phyloP scores from a whole-genome alignment of 2,888 invertebrate species.

The Chelonus formosanus region DNA sequence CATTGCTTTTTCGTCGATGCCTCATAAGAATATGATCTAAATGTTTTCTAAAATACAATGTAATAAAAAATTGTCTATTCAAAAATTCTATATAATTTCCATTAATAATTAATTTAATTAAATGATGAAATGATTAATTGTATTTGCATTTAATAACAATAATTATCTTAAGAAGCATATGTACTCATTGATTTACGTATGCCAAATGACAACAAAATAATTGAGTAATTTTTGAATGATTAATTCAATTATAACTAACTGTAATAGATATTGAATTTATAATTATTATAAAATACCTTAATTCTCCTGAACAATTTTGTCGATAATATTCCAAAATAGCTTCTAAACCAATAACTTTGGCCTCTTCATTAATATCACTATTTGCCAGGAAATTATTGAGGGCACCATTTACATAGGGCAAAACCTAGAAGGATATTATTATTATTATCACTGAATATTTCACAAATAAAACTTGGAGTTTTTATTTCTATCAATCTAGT shows the following conservation, averaged over 20 bases:
- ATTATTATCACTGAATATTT: no score
- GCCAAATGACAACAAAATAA: no score
- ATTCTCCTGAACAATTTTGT: conserved; percentile 48
- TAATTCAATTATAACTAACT: neutral
- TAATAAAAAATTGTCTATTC: neutral
- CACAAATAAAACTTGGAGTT: no score
- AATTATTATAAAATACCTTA: conserved; percentile 43
- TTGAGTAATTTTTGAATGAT: neutral
- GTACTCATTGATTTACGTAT: no score
- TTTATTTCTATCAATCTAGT: no score
- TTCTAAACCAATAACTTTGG: conserved; percentile 54
- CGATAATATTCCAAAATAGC: conserved; percentile 52
- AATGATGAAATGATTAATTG: no score
- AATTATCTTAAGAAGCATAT: no score
- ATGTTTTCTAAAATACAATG: conserved; percentile 46
- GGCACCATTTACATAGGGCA: conserved; percentile 62
- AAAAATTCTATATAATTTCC: no score
- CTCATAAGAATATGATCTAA: conserved; percentile 53
- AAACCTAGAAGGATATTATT: conserved; percentile 44
- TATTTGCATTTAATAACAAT: no score
- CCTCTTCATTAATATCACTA: conserved; percentile 66
- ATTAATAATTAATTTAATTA: no score
- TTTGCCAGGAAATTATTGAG: conserved; percentile 65
- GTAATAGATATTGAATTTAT: no score
- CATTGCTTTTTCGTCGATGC: conserved; percentile 47